Base-by-base conservation (phyloP, 2,888 invertebrate species). In the Cyclophora punctaria region DNA sequence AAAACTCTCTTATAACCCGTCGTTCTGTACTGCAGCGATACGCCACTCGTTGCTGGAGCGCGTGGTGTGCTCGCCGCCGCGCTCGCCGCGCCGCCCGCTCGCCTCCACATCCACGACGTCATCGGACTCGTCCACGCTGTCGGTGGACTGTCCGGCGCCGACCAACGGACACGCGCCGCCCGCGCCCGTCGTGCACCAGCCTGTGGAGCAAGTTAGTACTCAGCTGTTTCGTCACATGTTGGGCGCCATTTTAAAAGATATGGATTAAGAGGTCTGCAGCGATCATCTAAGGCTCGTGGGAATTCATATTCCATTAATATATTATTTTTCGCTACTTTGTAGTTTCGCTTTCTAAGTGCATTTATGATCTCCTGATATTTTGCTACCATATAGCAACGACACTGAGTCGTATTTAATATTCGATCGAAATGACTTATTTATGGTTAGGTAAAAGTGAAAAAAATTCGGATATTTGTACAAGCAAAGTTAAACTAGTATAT, bases 71-170 rank as follows among this genome's bases (percentile, higher is more conserved):
- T 89, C 79, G 1, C 88, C 82, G 34, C 89, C 78, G 43, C 74
- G 89, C 69, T 81, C 90, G 57, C 89, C 90, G 55, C 79, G 89
- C 64, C 75, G 89, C 59, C 87, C 90, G 53, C 78, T 93, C 3
- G 92, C 91, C 0, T 93, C 93, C 46, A 93, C 93, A 2, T 93
- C 93, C 7, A 93, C 93, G 0, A 93, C 89, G 0, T 89, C 89
- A 2, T 93, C 93, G 5, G 93, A 93, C 59, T 92, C 93, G 45
- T 93, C 81, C 57, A 91, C 85, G 3, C 80, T 87, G 86, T 90
- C 87, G 0, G 83, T 89, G 41, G 89, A 89, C 62, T 86, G 86
- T 56, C 88, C 88, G 3, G 80, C 73, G 0, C 78, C 86, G 1
- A 81, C 81, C 0, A 44, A 34, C 44, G 44, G 44, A 33, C 52